Evolutionary conservation across 2,888 invertebrate species (phyloP).

Genomic region (Barypeithes pellucidus): DNA sequence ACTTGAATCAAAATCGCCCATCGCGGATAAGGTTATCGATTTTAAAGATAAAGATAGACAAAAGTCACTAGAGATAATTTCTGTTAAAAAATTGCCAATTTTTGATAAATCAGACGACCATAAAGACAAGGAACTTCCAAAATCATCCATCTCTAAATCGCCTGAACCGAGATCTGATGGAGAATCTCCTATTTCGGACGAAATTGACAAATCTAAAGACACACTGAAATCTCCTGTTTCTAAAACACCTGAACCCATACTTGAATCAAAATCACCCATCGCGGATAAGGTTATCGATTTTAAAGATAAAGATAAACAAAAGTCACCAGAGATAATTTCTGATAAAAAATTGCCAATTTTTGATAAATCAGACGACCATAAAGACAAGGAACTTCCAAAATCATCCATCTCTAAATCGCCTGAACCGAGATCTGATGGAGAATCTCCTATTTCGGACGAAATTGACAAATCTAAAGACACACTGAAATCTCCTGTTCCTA

Average conservation of each 20-base stretch:
- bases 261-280: background rate
- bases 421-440: too few species aligned
- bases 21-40: too few species aligned
- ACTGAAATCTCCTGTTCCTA: background rate
- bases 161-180: background rate
- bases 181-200: background rate
- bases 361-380: too few species aligned
- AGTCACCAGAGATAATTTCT: background rate
- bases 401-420: too few species aligned
- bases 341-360: constrained; percentile 3
- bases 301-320: background rate
- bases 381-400: too few species aligned
- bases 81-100: background rate
- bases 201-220: background rate
- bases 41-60: too few species aligned
- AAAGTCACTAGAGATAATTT: too few species aligned
- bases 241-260: constrained; percentile 1
- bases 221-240: constrained; percentile 5
- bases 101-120: background rate
- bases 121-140: background rate
- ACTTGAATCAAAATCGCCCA: background rate
- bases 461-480: too few species aligned
- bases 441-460: background rate
- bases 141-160: constrained; percentile 28
- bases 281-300: background rate